These are phyloP conservation scores for Thera obeliscata DNA, from an alignment of 2,888 invertebrate species.

Conservation along the genomic window DNA sequence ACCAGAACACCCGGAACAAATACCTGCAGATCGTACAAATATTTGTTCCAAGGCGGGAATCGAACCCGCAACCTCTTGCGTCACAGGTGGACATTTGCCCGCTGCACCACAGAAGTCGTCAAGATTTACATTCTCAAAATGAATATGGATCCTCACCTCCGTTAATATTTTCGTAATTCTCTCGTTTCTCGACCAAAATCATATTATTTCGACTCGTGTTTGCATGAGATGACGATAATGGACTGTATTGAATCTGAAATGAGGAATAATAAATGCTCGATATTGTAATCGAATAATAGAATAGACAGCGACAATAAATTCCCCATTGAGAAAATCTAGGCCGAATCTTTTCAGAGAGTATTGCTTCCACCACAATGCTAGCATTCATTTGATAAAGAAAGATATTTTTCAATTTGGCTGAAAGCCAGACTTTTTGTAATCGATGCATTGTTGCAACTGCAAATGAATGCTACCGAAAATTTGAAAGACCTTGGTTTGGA, in stretches of 20 bases:
- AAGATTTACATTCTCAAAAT: no score
- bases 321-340: conserved; percentile 66
- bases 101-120: no score
- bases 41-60: no score
- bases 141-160: conserved; percentile 19
- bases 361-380: conserved; percentile 60
- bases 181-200: conserved; percentile 36
- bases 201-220: conserved; percentile 43
- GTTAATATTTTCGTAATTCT: conserved; percentile 30
- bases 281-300: conserved; percentile 61
- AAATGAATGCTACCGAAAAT: conserved; percentile 12
- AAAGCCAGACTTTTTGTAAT: conserved; percentile 65
- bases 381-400: conserved; percentile 64
- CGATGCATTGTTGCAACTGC: conserved; percentile 57
- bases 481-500: conserved; percentile 5
- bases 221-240: conserved; percentile 43
- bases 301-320: conserved; percentile 57
- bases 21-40: no score
- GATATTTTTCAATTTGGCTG: conserved; percentile 73
- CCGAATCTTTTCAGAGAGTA: conserved; percentile 67
- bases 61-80: no score
- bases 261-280: conserved; percentile 54
- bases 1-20: no score
- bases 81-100: no score
- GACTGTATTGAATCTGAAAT: conserved; percentile 54